Conservation (phyloP, 2,113 vertebrate genomes). For the Rhombomys opimus region DNA sequence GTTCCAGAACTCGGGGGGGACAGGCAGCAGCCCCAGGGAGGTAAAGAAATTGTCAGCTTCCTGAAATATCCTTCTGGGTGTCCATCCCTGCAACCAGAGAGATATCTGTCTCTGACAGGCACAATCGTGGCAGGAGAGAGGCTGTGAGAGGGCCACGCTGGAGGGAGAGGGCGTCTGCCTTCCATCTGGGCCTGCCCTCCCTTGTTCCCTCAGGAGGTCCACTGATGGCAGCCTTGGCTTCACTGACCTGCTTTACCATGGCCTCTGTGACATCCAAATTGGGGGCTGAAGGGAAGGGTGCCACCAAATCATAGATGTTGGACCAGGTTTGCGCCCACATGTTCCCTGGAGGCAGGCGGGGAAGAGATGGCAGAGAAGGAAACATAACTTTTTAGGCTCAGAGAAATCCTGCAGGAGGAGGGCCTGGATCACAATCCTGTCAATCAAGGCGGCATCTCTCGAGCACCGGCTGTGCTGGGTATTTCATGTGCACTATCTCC, state of each 20-base stretch:
- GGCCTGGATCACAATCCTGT: background rate
- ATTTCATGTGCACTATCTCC: background rate
- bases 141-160: background rate
- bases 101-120: background rate
- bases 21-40: slow-evolving; percentile 92
- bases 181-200: background rate
- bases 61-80: slow-evolving; percentile 92
- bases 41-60: slow-evolving; percentile 93
- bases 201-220: background rate
- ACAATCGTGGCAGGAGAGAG: fast-evolving
- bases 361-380: background rate
- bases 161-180: background rate
- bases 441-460: background rate
- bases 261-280: slow-evolving; percentile 95
- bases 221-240: background rate
- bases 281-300: slow-evolving; percentile 92
- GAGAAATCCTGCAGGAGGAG: background rate
- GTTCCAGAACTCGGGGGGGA: slow-evolving; percentile 90
- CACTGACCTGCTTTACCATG: slow-evolving; percentile 93
- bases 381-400: background rate
- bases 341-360: slow-evolving; percentile 89
- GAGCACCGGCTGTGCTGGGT: background rate
- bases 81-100: slow-evolving; percentile 90
- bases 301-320: slow-evolving; percentile 93
- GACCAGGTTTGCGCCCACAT: slow-evolving; percentile 99